phyloP scores from a whole-genome alignment of 2,113 vertebrate genomes.

The Anoura caudifer region DNA sequence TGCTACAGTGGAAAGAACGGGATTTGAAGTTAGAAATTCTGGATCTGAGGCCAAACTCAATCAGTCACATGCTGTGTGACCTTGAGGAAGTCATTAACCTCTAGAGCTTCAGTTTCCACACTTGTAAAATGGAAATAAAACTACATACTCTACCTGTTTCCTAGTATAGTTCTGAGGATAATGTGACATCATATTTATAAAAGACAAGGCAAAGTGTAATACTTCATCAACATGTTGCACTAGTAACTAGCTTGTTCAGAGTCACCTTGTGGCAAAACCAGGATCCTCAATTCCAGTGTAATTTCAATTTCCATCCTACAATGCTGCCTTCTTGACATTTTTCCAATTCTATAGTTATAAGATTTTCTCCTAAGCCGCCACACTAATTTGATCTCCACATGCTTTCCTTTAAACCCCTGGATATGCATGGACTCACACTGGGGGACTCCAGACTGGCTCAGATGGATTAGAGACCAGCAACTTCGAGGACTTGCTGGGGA shows the following conservation, averaged over 20 bases:
- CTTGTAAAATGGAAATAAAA: background rate
- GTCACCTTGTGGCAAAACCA: background rate
- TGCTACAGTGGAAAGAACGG: background rate
- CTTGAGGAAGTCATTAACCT: background rate
- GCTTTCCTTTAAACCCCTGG: slow-evolving; percentile 3
- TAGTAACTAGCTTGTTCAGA: background rate
- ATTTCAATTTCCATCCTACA: background rate
- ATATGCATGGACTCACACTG: background rate
- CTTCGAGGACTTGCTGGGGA: background rate
- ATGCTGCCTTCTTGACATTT: background rate
- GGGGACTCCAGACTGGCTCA: background rate
- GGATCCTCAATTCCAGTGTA: background rate
- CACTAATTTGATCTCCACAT: background rate
- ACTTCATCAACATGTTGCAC: background rate
- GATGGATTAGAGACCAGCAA: background rate
- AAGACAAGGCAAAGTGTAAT: background rate
- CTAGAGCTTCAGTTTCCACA: background rate
- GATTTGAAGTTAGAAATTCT: background rate
- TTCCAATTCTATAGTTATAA: background rate
- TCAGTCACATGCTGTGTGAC: background rate
- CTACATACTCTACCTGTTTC: background rate
- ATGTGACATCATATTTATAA: background rate
- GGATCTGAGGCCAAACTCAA: background rate
- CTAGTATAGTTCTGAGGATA: background rate
- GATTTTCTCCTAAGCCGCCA: slow-evolving; percentile 1